phyloP scores from a whole-genome alignment of 2,797 vertebrate species.

The Falco biarmicus region DNA sequence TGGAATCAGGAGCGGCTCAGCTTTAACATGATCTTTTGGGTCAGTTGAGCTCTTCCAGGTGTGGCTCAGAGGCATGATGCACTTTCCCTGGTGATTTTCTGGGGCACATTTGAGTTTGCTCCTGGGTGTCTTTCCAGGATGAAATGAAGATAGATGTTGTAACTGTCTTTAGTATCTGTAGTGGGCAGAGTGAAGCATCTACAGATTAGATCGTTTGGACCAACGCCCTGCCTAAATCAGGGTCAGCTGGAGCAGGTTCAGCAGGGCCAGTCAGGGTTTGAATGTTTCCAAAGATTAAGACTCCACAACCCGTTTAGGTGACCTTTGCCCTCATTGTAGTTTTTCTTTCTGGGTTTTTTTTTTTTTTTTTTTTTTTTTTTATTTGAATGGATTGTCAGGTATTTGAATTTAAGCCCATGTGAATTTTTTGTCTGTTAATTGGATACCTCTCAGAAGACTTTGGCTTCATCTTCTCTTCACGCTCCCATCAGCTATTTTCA shows the following conservation, averaged over 20 bases:
- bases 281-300: not conserved
- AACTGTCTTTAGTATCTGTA: not conserved
- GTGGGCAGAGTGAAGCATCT: not conserved
- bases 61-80: not conserved
- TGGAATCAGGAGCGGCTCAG: not conserved
- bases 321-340: not conserved
- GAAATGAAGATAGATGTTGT: not conserved
- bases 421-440: not conserved
- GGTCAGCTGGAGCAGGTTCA: not conserved
- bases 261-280: not conserved
- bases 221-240: not conserved
- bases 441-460: not conserved
- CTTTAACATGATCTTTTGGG: not conserved
- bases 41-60: not conserved
- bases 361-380: not conserved
- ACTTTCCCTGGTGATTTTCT: not conserved
- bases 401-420: not conserved
- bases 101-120: not conserved
- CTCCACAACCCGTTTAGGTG: not conserved
- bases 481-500: not conserved
- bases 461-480: not conserved
- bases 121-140: not conserved
- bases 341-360: not conserved
- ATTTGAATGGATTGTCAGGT: not conserved
- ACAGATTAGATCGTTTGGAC: fast-evolving